Evolutionary conservation across 2,888 invertebrate species (phyloP).

Genomic region (Smittia sp.): DNA sequence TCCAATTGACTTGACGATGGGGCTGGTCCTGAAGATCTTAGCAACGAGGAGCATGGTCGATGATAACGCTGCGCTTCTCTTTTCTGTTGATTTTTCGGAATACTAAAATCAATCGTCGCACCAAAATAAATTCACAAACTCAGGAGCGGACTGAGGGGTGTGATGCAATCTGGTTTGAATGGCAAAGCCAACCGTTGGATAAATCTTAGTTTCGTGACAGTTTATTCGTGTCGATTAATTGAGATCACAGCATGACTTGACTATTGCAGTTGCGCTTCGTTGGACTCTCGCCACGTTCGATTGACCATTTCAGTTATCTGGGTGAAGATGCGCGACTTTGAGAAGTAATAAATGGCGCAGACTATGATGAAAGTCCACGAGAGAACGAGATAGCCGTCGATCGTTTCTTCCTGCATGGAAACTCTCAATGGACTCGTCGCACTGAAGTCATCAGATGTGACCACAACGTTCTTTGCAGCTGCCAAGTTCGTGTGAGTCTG

Average conservation of each 20-base stretch:
- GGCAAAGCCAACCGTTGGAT: no score
- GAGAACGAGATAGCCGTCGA: slow-evolving; percentile 76
- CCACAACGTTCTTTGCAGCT: slow-evolving; percentile 60
- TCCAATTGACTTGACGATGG: slow-evolving; percentile 11
- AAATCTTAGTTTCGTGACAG: not conserved
- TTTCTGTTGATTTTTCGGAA: not conserved
- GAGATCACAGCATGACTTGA: not conserved
- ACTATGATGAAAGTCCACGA: slow-evolving; percentile 82
- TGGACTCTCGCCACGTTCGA: slow-evolving; percentile 84
- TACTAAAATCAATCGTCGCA: not conserved
- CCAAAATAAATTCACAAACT: slow-evolving; percentile 5
- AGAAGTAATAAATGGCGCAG: slow-evolving; percentile 72
- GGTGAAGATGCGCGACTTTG: slow-evolving; percentile 72
- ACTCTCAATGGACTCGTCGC: slow-evolving; percentile 80
- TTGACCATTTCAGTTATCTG: slow-evolving; percentile 79
- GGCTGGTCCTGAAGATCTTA: not conserved
- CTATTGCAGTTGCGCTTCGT: slow-evolving; percentile 55
- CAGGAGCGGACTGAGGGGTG: not conserved
- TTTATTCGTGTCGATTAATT: not conserved
- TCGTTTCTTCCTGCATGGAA: slow-evolving; percentile 58
- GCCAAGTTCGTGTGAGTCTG: slow-evolving; percentile 70
- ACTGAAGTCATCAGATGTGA: slow-evolving; percentile 71
- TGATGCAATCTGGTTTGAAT: not conserved
- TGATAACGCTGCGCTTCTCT: not conserved
- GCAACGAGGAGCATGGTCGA: slow-evolving; percentile 10